Base-by-base conservation (phyloP, 2,888 invertebrate genomes). In the Bombyx huttoni region DNA sequence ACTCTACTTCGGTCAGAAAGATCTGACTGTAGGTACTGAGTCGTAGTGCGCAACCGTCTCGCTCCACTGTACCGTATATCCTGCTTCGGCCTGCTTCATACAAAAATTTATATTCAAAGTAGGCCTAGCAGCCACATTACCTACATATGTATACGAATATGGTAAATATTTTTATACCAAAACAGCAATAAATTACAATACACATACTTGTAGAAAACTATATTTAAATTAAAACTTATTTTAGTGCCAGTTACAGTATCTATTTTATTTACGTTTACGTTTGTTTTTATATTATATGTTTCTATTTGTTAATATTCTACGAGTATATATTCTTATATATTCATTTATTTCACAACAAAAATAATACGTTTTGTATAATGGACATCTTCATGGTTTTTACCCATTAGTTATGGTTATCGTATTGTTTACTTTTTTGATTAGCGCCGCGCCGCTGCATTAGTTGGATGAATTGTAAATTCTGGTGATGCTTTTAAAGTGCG, bases 1-100 rank as follows among this genome's bases (percentile, higher is more conserved):
- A 24, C 24, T 24, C 40, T 40, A 40, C 12, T 40, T 40, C 40
- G 12, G 12, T 40, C 12, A 7, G 8, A 8, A 40, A 10, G 40
- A 10, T 40, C 2, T 12, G 40, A 12, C 61, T 60, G 67, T 73
- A 72, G 68, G 73, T 79, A 79, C 77, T 70, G 70, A 61, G 73
- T 80, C 68, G 57, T 78, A 71, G 77, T 73, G 81, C 87, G 78
- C 81, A 81, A 81, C 86, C 77, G 88, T 85, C 78, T 79, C 85
- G 88, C 85, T 87, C 80, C 83, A 82, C 71, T 81, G 86, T 85
- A 64, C 75, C 85, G 87, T 80, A 75, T 77, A 87, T 88, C 87
- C 87, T 86, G 85, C 73, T 75, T 66, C 66, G 86, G 87, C 87
- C 87, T 86, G 85, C 73, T 75, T 66, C 66, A 64, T 66, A 74